Evolutionary conservation across 2,888 invertebrate species (phyloP), one percentile per base, ranked within the genome.

Genomic region (Cerastis leucographa): DNA sequence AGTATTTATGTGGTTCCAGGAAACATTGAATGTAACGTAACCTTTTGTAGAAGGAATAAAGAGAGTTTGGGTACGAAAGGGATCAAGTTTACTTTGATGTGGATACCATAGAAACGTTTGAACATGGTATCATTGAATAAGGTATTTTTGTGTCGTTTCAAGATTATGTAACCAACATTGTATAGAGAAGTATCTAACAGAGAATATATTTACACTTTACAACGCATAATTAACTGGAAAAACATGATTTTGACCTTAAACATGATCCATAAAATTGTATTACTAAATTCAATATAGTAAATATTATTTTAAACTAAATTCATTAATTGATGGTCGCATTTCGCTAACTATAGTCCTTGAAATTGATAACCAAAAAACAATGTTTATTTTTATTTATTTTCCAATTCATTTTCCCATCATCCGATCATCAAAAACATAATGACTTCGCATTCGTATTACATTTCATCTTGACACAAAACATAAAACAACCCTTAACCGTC

Each of bases 401-500:
- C 19, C n/a, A 35, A 56, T 54, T 51, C 5, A 46, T 56, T 83
- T 49, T 62, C 22, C 12, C 29, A 64, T 22, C 19, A 56, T 25
- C 42, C 19, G 9, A 54, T 67, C 44, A 62, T 78, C 66, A 71
- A 87, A 81, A 71, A 73, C 59, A 29, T 40, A 46, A 81, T 76
- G 68, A 69, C 77, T 68, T 61, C 49, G 54, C 62, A 56, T 77
- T 80, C 29, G 14, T 56, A 81, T 76, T 29, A 69, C 66, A 74
- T 79, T 81, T 78, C 66, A 83, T 76, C 64, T 78, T 77, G 76
- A 62, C 67, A 78, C 74, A 40, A 56, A 72, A 61, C 81, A 81
- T 86, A 78, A 85, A 85, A 86, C 71, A 65, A 68, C 42, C 76
- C 65, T 79, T 76, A 64, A 77, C 72, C 80, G 75, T 76, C 62